Evolutionary conservation across 2,888 invertebrate species (phyloP).

Genomic region (Apodemia mormo): DNA sequence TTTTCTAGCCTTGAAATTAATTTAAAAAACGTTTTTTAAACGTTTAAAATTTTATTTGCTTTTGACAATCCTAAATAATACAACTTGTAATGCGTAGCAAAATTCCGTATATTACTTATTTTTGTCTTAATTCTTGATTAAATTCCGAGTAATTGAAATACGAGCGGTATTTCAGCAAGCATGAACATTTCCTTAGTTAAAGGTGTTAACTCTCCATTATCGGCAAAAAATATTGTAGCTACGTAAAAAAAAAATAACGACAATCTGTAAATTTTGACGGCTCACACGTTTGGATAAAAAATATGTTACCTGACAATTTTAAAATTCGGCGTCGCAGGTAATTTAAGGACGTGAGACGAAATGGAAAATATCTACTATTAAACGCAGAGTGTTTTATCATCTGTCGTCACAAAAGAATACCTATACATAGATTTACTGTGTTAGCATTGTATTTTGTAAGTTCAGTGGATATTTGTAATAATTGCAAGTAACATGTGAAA

Average conservation of each 20-base stretch:
- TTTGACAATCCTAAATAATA: too few relatives aligned
- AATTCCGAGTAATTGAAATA: too few relatives aligned
- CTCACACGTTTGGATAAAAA: not conserved
- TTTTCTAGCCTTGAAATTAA: too few relatives aligned
- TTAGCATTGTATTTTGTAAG: not conserved
- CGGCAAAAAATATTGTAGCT: not conserved
- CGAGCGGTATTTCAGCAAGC: too few relatives aligned
- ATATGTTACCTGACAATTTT: not conserved
- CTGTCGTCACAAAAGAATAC: not conserved
- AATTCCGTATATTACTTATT: too few relatives aligned
- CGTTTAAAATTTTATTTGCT: too few relatives aligned
- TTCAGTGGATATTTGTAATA: not conserved
- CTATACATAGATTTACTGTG: not conserved
- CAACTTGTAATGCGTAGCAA: too few relatives aligned
- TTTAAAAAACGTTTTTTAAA: too few relatives aligned
- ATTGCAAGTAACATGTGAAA: not conserved
- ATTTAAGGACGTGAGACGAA: not conserved
- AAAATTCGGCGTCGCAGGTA: not conserved
- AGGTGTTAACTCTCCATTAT: not conserved
- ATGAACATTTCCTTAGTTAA: not conserved
- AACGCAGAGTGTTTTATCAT: not conserved
- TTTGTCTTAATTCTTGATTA: too few relatives aligned
- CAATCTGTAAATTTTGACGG: not conserved
- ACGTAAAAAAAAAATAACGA: not conserved
- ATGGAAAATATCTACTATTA: not conserved